phyloP scores from a whole-genome alignment of 2,113 vertebrate genomes.

The Petromus typicus region DNA sequence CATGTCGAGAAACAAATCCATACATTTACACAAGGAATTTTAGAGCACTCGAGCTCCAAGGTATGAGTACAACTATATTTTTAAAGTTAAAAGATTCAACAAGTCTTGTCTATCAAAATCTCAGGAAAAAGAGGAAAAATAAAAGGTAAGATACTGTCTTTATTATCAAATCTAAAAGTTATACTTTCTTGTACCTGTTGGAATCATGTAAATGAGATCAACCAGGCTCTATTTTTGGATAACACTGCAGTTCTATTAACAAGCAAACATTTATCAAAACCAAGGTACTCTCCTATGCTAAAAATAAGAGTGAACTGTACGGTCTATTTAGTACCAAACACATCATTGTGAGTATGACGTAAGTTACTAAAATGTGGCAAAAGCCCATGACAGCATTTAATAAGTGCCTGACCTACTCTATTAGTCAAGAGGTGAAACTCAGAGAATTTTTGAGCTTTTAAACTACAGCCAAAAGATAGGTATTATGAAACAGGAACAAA shows the following conservation, averaged over 20 bases:
- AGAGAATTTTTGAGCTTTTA: conserved; percentile 3
- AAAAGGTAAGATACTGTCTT: neutral
- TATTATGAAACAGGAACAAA: no score
- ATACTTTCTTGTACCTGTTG: conserved; percentile 13
- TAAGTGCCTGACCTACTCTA: neutral
- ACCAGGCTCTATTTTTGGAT: neutral
- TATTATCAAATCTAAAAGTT: conserved; percentile 38
- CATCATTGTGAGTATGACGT: neutral
- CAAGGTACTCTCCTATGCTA: neutral
- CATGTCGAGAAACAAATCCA: neutral
- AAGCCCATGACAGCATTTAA: neutral
- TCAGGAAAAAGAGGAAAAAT: neutral
- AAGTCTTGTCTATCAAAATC: conserved; percentile 32
- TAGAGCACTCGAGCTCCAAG: neutral
- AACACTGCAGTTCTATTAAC: neutral
- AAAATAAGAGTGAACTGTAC: neutral
- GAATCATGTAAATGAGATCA: neutral
- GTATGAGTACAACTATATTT: neutral
- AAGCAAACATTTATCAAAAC: neutral
- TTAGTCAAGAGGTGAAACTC: neutral
- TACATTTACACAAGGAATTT: neutral
- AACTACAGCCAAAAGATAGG: neutral
- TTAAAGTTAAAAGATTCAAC: conserved; percentile 11
- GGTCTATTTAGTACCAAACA: neutral
- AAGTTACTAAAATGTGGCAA: neutral